Conservation (phyloP, 2,888 invertebrate genomes). For the Drosophila hamatofila region DNA sequence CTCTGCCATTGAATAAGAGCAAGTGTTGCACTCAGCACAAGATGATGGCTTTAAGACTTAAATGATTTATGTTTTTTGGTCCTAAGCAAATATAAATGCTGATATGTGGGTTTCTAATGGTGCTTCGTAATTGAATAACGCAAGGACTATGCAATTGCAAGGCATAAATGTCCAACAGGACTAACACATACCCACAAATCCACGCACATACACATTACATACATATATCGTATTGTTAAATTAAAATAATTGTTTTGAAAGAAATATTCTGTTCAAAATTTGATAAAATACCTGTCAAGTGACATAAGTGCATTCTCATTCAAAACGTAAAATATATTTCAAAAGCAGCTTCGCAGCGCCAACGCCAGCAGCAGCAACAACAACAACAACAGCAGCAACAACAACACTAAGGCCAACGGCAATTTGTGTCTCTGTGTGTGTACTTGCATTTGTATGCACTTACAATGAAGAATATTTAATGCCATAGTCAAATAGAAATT, state of each 20-base stretch:
- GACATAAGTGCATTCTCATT: conserved; percentile 67
- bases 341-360: conserved; percentile 51
- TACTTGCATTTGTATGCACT: conserved; percentile 25
- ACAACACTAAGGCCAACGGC: conserved; percentile 12
- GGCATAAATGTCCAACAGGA: conserved; percentile 28
- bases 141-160: conserved; percentile 29
- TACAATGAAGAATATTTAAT: conserved; percentile 49
- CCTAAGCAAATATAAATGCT: conserved; percentile 26
- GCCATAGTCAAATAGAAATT: conserved; percentile 73
- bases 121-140: conserved; percentile 51
- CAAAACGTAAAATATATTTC: conserved; percentile 54
- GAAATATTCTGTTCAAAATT: conserved; percentile 64
- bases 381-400: conserved; percentile 27
- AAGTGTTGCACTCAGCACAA: conserved; percentile 14
- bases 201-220: background rate
- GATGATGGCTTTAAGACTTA: conserved; percentile 3
- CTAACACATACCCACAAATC: background rate
- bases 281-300: conserved; percentile 75
- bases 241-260: conserved; percentile 71
- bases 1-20: background rate
- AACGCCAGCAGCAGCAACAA: conserved; percentile 17
- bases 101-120: conserved; percentile 20
- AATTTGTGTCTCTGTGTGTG: conserved; percentile 15
- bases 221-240: conserved; percentile 24
- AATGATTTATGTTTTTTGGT: conserved; percentile 53